Evolutionary conservation across 2,113 vertebrate genomes (phyloP).

Genomic region (Zeus faber): DNA sequence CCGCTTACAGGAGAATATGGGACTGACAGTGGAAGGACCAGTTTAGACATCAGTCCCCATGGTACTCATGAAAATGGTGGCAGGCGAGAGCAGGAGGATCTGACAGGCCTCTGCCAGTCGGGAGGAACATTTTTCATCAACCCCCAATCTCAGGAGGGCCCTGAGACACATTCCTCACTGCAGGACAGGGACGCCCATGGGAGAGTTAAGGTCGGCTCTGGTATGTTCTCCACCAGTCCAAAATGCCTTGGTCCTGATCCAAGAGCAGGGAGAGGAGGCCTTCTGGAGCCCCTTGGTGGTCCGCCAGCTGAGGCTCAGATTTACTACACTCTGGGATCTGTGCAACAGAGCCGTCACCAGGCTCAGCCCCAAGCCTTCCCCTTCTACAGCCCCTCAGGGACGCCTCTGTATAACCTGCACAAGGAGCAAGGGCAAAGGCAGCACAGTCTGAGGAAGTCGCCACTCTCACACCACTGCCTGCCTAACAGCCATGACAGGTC

Average conservation of each 20-base stretch:
- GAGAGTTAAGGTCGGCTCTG: constrained; percentile 53
- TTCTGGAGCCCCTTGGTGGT: constrained; percentile 51
- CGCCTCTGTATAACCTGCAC: constrained; percentile 60
- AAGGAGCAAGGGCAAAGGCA: constrained; percentile 58
- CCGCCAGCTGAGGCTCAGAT: constrained; percentile 70
- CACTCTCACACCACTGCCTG: constrained; percentile 59
- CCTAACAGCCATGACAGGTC: constrained; percentile 69
- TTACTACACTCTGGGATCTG: constrained; percentile 70
- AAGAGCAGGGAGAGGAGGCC: constrained; percentile 51
- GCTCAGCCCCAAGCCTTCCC: constrained; percentile 54
- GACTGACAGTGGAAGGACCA: constrained; percentile 49
- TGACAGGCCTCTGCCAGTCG: constrained; percentile 34
- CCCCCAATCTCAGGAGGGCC: constrained; percentile 55
- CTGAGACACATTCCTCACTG: constrained; percentile 71
- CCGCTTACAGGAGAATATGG: constrained; percentile 56
- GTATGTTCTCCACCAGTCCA: constrained; percentile 49
- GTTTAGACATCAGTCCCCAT: constrained; percentile 53
- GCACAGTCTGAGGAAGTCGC: constrained; percentile 59
- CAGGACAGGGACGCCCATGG: constrained; percentile 60
- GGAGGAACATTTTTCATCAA: constrained; percentile 57
- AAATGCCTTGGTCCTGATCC: constrained; percentile 59
- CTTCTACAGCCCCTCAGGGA: constrained; percentile 62
- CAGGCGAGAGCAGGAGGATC: constrained; percentile 65
- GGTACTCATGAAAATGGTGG: constrained; percentile 66
- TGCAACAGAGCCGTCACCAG: constrained; percentile 44